phyloP scores from a whole-genome alignment of 1,140 invertebrate species.

The Zaprionus vittiger region DNA sequence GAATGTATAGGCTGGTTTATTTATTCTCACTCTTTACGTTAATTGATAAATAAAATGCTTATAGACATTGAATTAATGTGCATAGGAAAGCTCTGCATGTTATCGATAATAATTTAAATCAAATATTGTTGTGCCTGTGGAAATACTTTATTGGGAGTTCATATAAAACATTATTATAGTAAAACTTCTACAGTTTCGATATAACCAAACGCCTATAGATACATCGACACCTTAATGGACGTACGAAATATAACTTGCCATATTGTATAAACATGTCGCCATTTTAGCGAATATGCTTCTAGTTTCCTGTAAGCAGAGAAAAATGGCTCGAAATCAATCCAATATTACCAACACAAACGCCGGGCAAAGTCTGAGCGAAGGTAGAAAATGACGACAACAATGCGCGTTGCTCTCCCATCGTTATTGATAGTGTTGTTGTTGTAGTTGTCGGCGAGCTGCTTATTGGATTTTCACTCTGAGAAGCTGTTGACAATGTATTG shows the following conservation, averaged over 20 bases:
- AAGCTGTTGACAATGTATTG: conserved; percentile 57
- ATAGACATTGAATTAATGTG: not conserved
- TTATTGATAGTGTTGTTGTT: conserved; percentile 45
- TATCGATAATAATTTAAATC: not conserved
- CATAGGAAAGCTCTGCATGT: not conserved
- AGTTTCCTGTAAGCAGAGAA: conserved; percentile 30
- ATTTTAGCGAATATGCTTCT: conserved; percentile 18
- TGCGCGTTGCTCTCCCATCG: conserved; percentile 29
- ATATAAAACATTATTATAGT: too few species aligned
- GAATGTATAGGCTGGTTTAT: not conserved
- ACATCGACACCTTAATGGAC: not conserved
- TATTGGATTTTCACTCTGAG: conserved; percentile 70
- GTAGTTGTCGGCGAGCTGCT: conserved; percentile 54
- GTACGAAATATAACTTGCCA: not conserved
- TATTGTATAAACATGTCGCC: not conserved
- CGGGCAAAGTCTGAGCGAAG: conserved; percentile 39
- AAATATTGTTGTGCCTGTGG: too few species aligned
- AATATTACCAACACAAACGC: conserved; percentile 62
- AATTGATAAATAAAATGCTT: not conserved
- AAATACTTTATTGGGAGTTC: not conserved
- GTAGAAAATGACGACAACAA: conserved; percentile 71
- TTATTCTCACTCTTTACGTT: not conserved
- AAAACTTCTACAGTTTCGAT: too few species aligned
- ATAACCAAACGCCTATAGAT: too few species aligned
- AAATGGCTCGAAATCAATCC: conserved; percentile 74